Base-by-base conservation (phyloP, 2,888 invertebrate species). In the Pandemis cinnamomeana region DNA sequence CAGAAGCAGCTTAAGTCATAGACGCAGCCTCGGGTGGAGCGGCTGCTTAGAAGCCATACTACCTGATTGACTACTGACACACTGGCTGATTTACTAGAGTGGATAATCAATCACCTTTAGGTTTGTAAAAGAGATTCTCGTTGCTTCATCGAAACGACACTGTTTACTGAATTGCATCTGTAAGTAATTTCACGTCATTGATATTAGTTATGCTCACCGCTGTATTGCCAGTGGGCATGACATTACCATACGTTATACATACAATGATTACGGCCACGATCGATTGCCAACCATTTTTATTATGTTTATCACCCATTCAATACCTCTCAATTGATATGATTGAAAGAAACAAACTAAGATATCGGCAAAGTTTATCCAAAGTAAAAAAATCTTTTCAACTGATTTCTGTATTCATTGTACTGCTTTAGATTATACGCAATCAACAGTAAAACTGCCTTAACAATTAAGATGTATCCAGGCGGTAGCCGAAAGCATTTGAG, bases 181-280 rank as follows among this genome's bases (percentile, higher is more conserved):
- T 55, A 15, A 58, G 68, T 58, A 58, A 72, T 72, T 63, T 63
- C 68, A 58, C 63, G 55, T 46, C 64, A 69, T 58, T 72, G 68
- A 11, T 15, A 68, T 72, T 68, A 44, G 64, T 69, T 70, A 64
- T 70, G 70, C 51, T 61, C 58, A 60, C 69, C 58, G 68, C 15
- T 60, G 8, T 46, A 48, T 71, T 69, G 78, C 77, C 74, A 76
- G 79, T 83, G 78, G 81, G 82, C 76, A 64, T 46, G 55, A 15
- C 73, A 81, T 83, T 83, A 80, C 71, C 82, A 83, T 83, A 75
- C 67, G 62, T 75, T 76, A 61, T 66, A 36, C 72, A 76, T 73
- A 81, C 81, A 83, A 81, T 82, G 77, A 77, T 77, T 78, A 75
- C 71, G 62, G 71, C 75, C 79, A 75, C 71, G 68, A 41, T 68